A percentile compares a stretch with the other conserved stretches of the same genome.
phyloP scores from a whole-genome alignment of 2,113 vertebrate genomes.

The Trematocara zebra region DNA sequence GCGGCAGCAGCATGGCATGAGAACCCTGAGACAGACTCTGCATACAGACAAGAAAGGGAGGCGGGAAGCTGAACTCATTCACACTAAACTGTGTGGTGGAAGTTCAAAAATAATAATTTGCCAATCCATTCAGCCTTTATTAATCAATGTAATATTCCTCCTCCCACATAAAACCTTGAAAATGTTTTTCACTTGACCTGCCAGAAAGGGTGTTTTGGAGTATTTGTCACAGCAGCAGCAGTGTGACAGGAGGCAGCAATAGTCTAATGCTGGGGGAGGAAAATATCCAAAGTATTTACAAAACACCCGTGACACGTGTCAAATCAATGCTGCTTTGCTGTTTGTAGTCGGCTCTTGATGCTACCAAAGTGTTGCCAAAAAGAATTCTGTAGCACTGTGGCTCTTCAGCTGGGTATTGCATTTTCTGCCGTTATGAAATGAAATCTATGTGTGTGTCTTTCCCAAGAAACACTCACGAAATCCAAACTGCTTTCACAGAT shows the following conservation, averaged over 20 bases:
- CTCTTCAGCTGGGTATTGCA: conserved; percentile 39
- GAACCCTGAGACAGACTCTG: conserved; percentile 10
- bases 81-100: neutral
- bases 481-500: conserved; percentile 56
- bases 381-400: conserved; percentile 45
- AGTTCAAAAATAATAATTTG: conserved; percentile 5
- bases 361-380: conserved; percentile 47
- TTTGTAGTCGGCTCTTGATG: conserved; percentile 53
- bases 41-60: conserved; percentile 22
- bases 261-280: conserved; percentile 19
- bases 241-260: conserved; percentile 15
- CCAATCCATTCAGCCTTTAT: neutral
- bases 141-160: conserved; percentile 2
- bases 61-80: neutral
- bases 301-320: conserved; percentile 43
- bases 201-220: conserved; percentile 4
- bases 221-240: conserved; percentile 25
- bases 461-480: conserved; percentile 48
- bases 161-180: neutral
- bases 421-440: conserved; percentile 48
- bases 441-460: conserved; percentile 33
- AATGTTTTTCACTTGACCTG: conserved; percentile 19
- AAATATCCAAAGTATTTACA: conserved; percentile 56
- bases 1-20: conserved; percentile 1
- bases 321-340: conserved; percentile 40